Conservation (phyloP, 2,797 vertebrate species). For the Tapera naevia region DNA sequence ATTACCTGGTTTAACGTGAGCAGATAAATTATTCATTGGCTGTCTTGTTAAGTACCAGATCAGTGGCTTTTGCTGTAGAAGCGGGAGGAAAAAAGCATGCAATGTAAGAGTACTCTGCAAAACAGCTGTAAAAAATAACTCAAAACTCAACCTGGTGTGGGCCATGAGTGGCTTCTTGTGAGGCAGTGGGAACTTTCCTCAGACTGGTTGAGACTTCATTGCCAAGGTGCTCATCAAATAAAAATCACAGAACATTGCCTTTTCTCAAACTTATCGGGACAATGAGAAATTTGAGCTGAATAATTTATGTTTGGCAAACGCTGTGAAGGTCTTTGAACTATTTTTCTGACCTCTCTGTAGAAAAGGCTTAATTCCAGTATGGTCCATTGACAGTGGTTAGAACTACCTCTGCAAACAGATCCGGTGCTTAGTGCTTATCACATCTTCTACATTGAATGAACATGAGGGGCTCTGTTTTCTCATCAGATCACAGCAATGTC, state of each 20-base stretch:
- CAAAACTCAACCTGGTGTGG: background rate
- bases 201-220: constrained; percentile 35
- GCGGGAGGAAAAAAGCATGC: constrained; percentile 64
- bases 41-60: constrained; percentile 76
- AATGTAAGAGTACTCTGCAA: constrained; percentile 71
- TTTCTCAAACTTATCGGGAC: constrained; percentile 38
- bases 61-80: constrained; percentile 73
- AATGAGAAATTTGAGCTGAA: constrained; percentile 52
- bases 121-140: constrained; percentile 43
- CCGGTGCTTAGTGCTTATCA: background rate
- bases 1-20: constrained; percentile 94
- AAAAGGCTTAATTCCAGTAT: background rate
- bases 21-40: constrained; percentile 90
- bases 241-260: constrained; percentile 4
- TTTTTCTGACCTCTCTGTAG: background rate
- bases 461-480: background rate
- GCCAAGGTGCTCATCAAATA: constrained; percentile 45
- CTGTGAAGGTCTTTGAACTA: background rate
- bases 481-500: background rate
- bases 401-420: background rate
- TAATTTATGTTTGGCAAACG: constrained; percentile 57
- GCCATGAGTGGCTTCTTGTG: constrained; percentile 26
- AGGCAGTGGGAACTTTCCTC: constrained; percentile 32
- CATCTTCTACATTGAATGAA: background rate
- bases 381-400: constrained; percentile 8